Conservation (phyloP, 23 tunicate species). For the Styela clava region DNA sequence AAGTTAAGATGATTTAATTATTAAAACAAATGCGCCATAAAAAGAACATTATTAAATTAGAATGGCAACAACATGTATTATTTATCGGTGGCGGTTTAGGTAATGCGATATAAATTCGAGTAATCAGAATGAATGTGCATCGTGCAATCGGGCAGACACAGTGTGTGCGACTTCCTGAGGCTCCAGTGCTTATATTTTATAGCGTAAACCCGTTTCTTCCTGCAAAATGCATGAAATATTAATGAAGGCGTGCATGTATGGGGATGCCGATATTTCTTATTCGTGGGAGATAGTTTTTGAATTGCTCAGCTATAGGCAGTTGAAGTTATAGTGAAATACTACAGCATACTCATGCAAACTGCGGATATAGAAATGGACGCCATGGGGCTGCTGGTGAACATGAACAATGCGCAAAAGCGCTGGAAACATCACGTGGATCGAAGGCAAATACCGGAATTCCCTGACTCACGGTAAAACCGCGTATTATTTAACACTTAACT, state of each 20-base stretch:
- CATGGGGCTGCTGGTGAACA: background rate
- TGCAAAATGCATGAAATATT: background rate
- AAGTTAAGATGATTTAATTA: too few relatives aligned
- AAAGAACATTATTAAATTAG: too few relatives aligned
- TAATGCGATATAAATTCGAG: too few relatives aligned
- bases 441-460: background rate
- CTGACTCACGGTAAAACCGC: conserved; percentile 14
- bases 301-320: background rate
- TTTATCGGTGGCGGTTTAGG: too few relatives aligned
- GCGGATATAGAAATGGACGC: conserved; percentile 9
- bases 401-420: conserved; percentile 9
- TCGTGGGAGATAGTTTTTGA: background rate
- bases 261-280: background rate
- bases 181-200: background rate
- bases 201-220: background rate
- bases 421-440: conserved; percentile 1
- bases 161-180: background rate
- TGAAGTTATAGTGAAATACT: background rate
- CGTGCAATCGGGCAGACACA: background rate
- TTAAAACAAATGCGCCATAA: too few relatives aligned
- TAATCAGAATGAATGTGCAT: background rate
- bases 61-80: too few relatives aligned
- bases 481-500: too few relatives aligned
- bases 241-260: background rate
- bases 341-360: background rate